Evolutionary conservation across 1,140 invertebrate genomes (phyloP), one percentile per base, ranked within the genome.

Genomic region (Cepaea nemoralis): DNA sequence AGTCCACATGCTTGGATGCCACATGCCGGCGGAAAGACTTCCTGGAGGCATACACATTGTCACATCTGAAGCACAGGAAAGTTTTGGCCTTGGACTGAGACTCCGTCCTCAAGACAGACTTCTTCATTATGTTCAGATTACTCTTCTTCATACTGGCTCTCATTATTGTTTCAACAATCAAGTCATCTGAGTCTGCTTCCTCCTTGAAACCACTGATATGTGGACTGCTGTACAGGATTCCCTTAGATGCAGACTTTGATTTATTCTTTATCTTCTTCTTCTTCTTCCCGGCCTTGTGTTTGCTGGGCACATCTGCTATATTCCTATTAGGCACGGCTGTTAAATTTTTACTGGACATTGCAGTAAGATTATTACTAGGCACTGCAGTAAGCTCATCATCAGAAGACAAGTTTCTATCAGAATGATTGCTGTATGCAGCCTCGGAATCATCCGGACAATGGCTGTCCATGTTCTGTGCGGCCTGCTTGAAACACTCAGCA

Each of bases 401-500:
- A 55, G 35, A 27, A 12, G 14, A 5, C 37, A 63, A 22, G n/a
- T 19, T 63, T 39, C n/a, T 63, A 27, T 50, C 31, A 6, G 50
- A 2, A 5, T 37, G 19, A 16, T 19, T 40, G n/a, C 50, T 77
- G 55, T 35, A 77, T 2, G 39, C 5, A 37, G 12, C 39, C 14
- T 63, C 55, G 14, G 75, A 50, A 77, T 77, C 75, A 63, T 77
- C 50, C 37, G 66, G 39, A 42, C 75, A 63, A 48, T 39, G 48
- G 0, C 37, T 45, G 16, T 40, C 37, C 1, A 39, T 59, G 27
- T 76, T 55, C 24, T 77, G 75, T 24, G 66, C 16, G 24, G 27
- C 39, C 50, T 77, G 75, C n/a, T 31, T 77, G 2, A 77, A 63
- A 76, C 5, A 31, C 37, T 76, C 74, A 76, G 50, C 74, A 40